phyloP scores from a whole-genome alignment of 2,797 vertebrate species.

The Sebastes variabilis region DNA sequence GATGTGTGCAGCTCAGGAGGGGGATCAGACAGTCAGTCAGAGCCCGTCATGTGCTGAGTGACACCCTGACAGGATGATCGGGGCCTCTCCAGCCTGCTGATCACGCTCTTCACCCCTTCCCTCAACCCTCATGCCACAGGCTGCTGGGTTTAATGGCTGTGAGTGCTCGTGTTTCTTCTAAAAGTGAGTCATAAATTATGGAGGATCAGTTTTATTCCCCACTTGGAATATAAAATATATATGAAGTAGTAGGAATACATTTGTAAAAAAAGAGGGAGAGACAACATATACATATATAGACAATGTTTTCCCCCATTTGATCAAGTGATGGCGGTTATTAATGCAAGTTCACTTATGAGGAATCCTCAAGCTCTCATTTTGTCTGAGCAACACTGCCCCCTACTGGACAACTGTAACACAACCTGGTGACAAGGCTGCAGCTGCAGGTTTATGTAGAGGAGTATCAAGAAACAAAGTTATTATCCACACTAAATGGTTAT shows the following conservation, averaged over 20 bases:
- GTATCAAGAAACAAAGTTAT: background rate
- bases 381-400: constrained; percentile 43
- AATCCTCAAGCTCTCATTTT: background rate
- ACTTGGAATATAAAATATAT: constrained; percentile 49
- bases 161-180: constrained; percentile 43
- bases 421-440: background rate
- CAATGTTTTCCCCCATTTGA: background rate
- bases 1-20: constrained; percentile 16
- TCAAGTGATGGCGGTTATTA: background rate
- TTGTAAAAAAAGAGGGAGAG: background rate
- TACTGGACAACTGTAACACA: background rate
- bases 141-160: constrained; percentile 27
- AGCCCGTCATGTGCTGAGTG: constrained; percentile 7
- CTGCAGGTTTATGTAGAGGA: background rate
- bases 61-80: constrained; percentile 41
- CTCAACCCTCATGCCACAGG: background rate
- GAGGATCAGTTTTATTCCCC: constrained; percentile 37
- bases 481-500: background rate
- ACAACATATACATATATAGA: background rate
- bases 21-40: constrained; percentile 8
- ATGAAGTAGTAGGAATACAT: constrained; percentile 14
- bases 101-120: background rate
- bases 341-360: background rate
- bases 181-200: constrained; percentile 61
- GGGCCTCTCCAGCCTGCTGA: constrained; percentile 12